Evolutionary conservation across 2,888 invertebrate genomes (phyloP).

Genomic region (Teleogryllus oceanicus): DNA sequence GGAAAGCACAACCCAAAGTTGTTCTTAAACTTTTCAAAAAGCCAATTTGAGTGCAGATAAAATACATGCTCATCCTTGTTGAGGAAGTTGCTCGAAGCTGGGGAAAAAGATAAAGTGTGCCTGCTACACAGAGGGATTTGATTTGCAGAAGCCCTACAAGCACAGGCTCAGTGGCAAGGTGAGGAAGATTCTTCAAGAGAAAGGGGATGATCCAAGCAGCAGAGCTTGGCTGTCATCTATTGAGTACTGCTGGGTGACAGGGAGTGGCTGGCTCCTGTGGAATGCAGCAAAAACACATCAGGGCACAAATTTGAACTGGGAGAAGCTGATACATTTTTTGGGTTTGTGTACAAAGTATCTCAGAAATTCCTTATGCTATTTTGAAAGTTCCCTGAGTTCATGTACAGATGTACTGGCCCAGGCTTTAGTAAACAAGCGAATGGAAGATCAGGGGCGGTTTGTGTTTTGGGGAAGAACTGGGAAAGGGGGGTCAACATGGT

Average conservation of each 20-base stretch:
- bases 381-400: conserved; percentile 74
- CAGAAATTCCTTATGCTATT: conserved; percentile 92
- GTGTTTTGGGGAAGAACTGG: conserved; percentile 85
- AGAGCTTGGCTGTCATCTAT: conserved; percentile 93
- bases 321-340: conserved; percentile 82
- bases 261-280: conserved; percentile 30
- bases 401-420: conserved; percentile 87
- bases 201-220: conserved; percentile 91
- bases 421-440: conserved; percentile 83
- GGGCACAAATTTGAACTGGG: conserved; percentile 52
- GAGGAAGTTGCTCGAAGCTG: conserved; percentile 78
- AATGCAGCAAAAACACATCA: conserved; percentile 41
- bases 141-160: conserved; percentile 76
- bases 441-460: conserved; percentile 80
- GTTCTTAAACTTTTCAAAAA: conserved; percentile 73
- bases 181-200: conserved; percentile 79
- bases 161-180: conserved; percentile 79
- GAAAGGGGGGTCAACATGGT: conserved; percentile 62
- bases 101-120: conserved; percentile 65
- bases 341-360: conserved; percentile 88
- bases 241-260: conserved; percentile 50
- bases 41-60: conserved; percentile 68
- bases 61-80: conserved; percentile 77
- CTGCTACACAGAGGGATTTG: conserved; percentile 70
- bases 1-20: conserved; percentile 84